Evolutionary conservation across 1,140 invertebrate genomes (phyloP), one percentile per base, ranked within the genome.

Genomic region (Drosophila bipectinata): DNA sequence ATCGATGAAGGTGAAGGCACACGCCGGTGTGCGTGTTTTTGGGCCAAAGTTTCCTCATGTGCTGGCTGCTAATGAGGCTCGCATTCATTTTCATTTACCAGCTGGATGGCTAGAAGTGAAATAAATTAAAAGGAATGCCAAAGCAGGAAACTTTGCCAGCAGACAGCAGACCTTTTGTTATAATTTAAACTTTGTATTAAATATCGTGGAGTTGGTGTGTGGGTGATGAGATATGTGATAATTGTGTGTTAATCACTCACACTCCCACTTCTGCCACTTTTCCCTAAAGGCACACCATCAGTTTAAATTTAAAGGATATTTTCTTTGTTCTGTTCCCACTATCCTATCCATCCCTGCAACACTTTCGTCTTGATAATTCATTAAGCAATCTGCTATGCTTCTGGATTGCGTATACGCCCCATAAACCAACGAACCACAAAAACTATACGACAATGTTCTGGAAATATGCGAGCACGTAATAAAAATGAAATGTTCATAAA

Each of bases 31-130:
- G 49, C 21, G 18, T 49, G 55, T 61, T 47, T 41, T 24, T 4
- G 37, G 49, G 54, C 47, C 59, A 88, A 87, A 87, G 74, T 88
- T 87, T 75, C 55, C 51, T 26, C 77, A 63, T 85, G 82, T 87
- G 83, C 75, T 68, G 67, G 64, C 59, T 75, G 72, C 82, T 87
- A 87, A 87, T 87, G 82, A 87, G 82, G 32, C 67, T 64, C 56
- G 53, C 63, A 87, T 87, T 83, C 72, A 77, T 87, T 79, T 79
- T 79, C 74, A 87, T 88, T 87, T 82, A 63, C 61, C 79, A 73
- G 49, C 44, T 73, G 74, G 51, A 39, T 44, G 41, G 57, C 61
- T 64, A 74, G 63, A 62, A 77, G 72, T 62, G 61, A 74, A 71
- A 67, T 71, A 87, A 77, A 72, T 85, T 74, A 87, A 68, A 78